These are phyloP conservation scores for Papilio machaon DNA, from an alignment of 1,140 invertebrate species.

Conservation along the genomic window DNA sequence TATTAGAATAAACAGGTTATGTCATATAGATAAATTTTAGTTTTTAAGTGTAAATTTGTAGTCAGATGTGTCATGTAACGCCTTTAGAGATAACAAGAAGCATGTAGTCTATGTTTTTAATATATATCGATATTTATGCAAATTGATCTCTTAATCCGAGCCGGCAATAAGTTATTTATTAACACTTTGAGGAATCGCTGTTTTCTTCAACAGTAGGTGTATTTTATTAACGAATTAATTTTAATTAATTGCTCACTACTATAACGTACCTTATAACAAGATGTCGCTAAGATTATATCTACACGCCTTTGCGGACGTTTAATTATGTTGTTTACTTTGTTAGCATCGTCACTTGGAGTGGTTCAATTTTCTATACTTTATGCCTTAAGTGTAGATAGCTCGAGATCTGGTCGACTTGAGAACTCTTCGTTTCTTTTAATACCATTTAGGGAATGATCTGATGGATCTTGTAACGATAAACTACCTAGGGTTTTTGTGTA, in stretches of 20 bases:
- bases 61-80: background rate
- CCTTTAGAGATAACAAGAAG: background rate
- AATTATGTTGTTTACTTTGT: constrained; percentile 41
- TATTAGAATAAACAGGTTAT: background rate
- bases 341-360: constrained; percentile 32
- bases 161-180: constrained; percentile 16
- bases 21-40: background rate
- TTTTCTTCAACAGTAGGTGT: constrained; percentile 32
- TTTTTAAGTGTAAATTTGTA: constrained; percentile 1
- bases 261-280: constrained; percentile 34
- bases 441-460: constrained; percentile 4
- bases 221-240: constrained; percentile 40
- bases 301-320: constrained; percentile 33
- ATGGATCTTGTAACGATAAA: background rate
- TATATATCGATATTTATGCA: constrained; percentile 15
- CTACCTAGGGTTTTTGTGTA: background rate
- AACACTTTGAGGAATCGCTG: background rate
- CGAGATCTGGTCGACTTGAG: background rate
- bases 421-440: background rate
- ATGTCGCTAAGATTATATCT: constrained; percentile 37
- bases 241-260: constrained; percentile 37
- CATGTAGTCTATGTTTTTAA: background rate
- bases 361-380: constrained; percentile 39
- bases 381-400: constrained; percentile 20
- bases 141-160: constrained; percentile 9